Conservation (phyloP, 2,797 vertebrate species). For the Chiloscyllium punctatum region DNA sequence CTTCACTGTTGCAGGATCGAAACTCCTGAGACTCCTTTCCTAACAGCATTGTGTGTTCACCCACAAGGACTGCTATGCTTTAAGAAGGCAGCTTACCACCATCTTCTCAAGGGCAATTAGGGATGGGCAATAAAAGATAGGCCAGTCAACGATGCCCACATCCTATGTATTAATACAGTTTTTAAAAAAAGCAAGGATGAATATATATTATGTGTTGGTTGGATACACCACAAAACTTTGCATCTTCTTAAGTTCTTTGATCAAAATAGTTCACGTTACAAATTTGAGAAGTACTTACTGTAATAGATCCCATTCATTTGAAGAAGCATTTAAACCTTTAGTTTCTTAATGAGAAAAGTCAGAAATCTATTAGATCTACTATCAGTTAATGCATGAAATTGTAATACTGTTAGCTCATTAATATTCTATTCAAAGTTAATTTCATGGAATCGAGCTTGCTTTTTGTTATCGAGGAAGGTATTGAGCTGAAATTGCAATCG, state of each 20-base stretch:
- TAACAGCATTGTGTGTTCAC: neutral
- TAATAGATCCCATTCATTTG: neutral
- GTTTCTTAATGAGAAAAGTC: neutral
- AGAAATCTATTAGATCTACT: constrained; percentile 23
- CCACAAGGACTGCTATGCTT: neutral
- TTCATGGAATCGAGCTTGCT: constrained; percentile 27
- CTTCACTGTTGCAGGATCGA: neutral
- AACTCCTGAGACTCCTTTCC: neutral
- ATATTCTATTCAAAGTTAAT: constrained; percentile 32
- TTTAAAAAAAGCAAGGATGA: neutral
- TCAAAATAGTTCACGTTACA: neutral
- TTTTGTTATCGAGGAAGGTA: constrained; percentile 15
- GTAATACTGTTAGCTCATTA: constrained; percentile 22
- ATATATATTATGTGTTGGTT: neutral
- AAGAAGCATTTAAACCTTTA: neutral
- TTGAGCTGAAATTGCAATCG: constrained; percentile 24
- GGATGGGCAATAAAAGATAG: no score
- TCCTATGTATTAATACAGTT: no score
- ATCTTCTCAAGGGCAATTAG: no score
- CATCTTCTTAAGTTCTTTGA: neutral
- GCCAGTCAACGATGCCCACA: no score
- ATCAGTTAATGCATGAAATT: constrained; percentile 32
- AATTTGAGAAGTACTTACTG: neutral
- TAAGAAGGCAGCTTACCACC: no score
- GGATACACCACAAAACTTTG: neutral